A percentile compares a stretch with the other conserved stretches of the same genome.
Conservation (phyloP, 2,888 invertebrate genomes). For the Eutolmus rufibarbis region DNA sequence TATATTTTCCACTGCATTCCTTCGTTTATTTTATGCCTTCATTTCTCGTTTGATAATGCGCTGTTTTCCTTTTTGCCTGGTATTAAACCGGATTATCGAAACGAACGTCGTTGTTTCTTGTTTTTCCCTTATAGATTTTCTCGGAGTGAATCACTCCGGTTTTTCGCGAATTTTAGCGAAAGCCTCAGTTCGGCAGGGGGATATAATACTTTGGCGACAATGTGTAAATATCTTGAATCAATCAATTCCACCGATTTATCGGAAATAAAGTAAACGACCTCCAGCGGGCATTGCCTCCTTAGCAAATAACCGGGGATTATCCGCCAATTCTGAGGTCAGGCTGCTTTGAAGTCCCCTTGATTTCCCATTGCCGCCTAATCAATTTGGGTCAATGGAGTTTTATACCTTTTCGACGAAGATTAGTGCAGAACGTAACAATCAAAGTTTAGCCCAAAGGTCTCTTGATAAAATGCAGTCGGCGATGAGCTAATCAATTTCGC, state of each 20-base stretch:
- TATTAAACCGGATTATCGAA: background rate
- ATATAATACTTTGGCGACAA: background rate
- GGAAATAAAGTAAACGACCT: constrained; percentile 11
- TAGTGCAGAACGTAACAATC: background rate
- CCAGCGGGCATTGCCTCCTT: background rate
- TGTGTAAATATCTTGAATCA: background rate
- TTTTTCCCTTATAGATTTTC: background rate
- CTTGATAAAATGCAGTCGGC: background rate
- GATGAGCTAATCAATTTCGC: background rate
- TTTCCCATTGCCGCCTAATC: background rate
- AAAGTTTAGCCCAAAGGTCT: background rate
- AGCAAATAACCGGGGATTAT: background rate
- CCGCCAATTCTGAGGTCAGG: background rate
- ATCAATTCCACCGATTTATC: background rate
- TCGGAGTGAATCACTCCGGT: background rate
- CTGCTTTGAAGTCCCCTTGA: background rate
- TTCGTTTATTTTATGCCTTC: background rate
- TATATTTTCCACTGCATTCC: background rate
- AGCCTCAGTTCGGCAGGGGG: background rate
- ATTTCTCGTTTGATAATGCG: background rate
- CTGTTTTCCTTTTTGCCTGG: background rate
- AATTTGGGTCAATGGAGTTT: constrained; percentile 2
- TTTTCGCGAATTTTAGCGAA: background rate
- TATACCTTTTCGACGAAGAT: background rate
- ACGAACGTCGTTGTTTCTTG: background rate